A percentile compares a stretch with the other conserved stretches of the same genome.
Evolutionary conservation across 2,888 invertebrate genomes (phyloP).

Genomic region (Harmothoe impar): DNA sequence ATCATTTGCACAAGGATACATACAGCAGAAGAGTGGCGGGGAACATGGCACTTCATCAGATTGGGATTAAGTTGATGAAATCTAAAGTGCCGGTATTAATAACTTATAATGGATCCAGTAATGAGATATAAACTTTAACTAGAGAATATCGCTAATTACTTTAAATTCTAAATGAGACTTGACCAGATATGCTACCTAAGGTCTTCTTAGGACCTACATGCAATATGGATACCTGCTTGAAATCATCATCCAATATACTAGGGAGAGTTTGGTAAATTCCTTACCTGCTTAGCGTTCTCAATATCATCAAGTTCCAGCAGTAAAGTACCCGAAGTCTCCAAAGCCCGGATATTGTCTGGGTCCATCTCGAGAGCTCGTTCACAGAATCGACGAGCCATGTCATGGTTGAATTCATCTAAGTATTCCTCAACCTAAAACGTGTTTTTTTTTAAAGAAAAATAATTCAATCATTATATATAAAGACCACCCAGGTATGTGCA

Average conservation of each 20-base stretch:
- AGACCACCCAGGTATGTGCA: background rate
- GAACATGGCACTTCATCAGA: too few relatives aligned
- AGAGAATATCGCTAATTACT: too few relatives aligned
- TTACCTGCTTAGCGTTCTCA: slow-evolving; percentile 83
- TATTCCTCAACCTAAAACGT: slow-evolving; percentile 81
- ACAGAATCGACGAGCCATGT: slow-evolving; percentile 83
- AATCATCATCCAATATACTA: too few relatives aligned
- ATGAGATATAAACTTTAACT: too few relatives aligned
- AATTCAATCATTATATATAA: background rate
- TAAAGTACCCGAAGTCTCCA: slow-evolving; percentile 83
- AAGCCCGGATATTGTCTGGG: slow-evolving; percentile 81
- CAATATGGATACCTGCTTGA: too few relatives aligned
- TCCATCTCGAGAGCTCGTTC: slow-evolving; percentile 82
- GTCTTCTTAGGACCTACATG: too few relatives aligned
- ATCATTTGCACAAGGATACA: background rate
- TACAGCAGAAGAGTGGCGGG: background rate
- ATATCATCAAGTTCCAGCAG: slow-evolving; percentile 82
- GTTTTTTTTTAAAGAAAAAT: background rate
- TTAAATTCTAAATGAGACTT: too few relatives aligned
- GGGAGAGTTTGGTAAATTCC: background rate
- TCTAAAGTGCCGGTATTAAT: too few relatives aligned
- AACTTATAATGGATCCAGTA: too few relatives aligned
- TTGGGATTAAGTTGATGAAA: too few relatives aligned
- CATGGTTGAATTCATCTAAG: slow-evolving; percentile 83
- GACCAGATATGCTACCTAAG: too few relatives aligned